Evolutionary conservation across 2,888 invertebrate genomes (phyloP).

Genomic region (Theretra japonica): DNA sequence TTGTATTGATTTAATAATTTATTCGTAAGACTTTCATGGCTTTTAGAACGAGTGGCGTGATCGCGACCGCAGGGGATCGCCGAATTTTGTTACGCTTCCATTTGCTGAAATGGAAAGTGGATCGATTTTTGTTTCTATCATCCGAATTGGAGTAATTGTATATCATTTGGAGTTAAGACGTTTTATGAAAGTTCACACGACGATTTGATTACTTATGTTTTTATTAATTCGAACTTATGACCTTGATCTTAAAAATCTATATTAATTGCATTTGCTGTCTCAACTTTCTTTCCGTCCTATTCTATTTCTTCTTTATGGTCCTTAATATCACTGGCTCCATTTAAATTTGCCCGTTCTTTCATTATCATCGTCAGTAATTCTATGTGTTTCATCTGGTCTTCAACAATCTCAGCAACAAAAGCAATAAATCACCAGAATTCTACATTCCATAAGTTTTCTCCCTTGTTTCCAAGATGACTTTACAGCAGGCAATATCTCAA

Average conservation of each 20-base stretch:
- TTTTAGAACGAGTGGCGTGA: slow-evolving; percentile 8
- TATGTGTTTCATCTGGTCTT: too few species aligned
- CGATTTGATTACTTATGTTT: background rate
- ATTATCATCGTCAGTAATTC: too few species aligned
- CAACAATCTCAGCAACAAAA: background rate
- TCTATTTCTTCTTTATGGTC: too few species aligned
- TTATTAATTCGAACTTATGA: background rate
- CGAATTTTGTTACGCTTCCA: slow-evolving; percentile 14
- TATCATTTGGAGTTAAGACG: background rate
- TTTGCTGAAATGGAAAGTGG: slow-evolving; percentile 23
- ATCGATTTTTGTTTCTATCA: background rate
- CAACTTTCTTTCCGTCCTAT: too few species aligned
- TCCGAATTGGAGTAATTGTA: slow-evolving; percentile 10
- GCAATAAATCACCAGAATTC: background rate
- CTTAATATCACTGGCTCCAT: too few species aligned
- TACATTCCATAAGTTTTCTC: background rate
- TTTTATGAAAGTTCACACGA: background rate
- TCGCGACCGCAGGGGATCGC: slow-evolving; percentile 4
- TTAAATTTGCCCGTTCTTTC: too few species aligned
- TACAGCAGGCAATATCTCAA: slow-evolving; percentile 10
- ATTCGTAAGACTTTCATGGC: slow-evolving; percentile 16
- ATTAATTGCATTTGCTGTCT: too few species aligned
- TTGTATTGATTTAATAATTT: slow-evolving; percentile 4
- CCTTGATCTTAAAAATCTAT: background rate
- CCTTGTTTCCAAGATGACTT: background rate